phyloP scores from a whole-genome alignment of 2,113 vertebrate genomes.

The Aramus guarauna region DNA sequence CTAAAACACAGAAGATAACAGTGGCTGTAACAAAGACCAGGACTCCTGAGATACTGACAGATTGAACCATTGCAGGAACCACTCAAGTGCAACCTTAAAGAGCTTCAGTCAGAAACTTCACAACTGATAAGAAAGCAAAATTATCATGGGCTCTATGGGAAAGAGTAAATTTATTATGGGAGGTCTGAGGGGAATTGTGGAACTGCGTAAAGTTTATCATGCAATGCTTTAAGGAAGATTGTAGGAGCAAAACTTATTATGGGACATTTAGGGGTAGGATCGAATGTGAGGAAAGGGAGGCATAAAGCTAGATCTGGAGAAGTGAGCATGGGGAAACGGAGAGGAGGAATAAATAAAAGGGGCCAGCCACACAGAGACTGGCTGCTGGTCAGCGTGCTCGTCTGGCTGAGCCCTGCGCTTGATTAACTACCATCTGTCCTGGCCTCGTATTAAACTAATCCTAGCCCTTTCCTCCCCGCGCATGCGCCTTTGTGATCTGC shows the following conservation, averaged over 20 bases:
- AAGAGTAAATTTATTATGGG: not conserved
- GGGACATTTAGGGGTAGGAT: not conserved
- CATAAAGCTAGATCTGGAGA: not conserved
- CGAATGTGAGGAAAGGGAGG: not conserved
- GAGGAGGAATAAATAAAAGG: not conserved
- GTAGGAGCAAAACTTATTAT: not conserved
- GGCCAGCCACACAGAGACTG: not conserved
- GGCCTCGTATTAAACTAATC: not conserved
- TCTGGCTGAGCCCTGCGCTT: not conserved
- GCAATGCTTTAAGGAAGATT: not conserved
- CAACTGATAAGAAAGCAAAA: not conserved
- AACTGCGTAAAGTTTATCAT: not conserved
- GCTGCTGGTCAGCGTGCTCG: not conserved
- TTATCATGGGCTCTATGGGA: not conserved
- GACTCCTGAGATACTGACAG: not conserved
- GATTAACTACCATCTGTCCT: not conserved
- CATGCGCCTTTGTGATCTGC: rapidly evolving
- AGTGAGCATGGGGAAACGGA: not conserved
- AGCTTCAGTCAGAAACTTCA: not conserved
- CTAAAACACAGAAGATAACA: not conserved
- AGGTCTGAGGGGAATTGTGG: not conserved
- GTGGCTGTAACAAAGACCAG: not conserved
- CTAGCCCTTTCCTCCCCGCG: rapidly evolving
- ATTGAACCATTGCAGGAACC: not conserved
- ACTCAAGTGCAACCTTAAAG: not conserved